phyloP scores from a whole-genome alignment of 2,113 vertebrate genomes.

The Tichodroma muraria region DNA sequence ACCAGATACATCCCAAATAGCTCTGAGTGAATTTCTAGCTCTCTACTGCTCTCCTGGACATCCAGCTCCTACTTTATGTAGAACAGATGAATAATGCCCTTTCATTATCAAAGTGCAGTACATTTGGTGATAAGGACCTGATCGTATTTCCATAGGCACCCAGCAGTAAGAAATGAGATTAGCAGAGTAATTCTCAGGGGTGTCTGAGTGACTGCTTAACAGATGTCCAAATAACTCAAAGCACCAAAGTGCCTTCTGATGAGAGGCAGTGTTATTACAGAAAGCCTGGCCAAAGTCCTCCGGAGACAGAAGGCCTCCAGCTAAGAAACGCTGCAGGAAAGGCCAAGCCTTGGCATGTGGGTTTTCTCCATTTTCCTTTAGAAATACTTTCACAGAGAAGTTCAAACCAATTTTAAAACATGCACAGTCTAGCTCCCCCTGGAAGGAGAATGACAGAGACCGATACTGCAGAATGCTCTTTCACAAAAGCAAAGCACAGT shows the following conservation, averaged over 20 bases:
- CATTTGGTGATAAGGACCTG: neutral
- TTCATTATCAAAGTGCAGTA: neutral
- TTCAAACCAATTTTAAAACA: neutral
- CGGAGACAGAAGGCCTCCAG: neutral
- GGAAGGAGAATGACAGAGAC: neutral
- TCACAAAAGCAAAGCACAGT: neutral
- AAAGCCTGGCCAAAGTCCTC: neutral
- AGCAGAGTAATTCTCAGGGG: neutral
- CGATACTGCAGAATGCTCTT: neutral
- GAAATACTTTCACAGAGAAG: neutral
- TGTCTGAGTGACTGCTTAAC: neutral
- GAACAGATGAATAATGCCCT: neutral
- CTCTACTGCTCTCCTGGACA: neutral
- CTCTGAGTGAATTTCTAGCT: neutral
- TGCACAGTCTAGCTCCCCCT: neutral
- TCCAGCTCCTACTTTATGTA: neutral
- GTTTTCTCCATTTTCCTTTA: neutral
- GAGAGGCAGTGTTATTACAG: neutral
- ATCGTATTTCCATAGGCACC: rapidly evolving
- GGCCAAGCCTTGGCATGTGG: neutral
- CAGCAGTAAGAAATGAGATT: neutral
- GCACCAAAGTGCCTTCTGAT: neutral
- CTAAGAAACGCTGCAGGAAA: neutral
- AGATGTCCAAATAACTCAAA: neutral
- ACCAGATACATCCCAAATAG: neutral